phyloP scores from a whole-genome alignment of 2,888 invertebrate genomes.

The Aphidoletes aphidimyza region DNA sequence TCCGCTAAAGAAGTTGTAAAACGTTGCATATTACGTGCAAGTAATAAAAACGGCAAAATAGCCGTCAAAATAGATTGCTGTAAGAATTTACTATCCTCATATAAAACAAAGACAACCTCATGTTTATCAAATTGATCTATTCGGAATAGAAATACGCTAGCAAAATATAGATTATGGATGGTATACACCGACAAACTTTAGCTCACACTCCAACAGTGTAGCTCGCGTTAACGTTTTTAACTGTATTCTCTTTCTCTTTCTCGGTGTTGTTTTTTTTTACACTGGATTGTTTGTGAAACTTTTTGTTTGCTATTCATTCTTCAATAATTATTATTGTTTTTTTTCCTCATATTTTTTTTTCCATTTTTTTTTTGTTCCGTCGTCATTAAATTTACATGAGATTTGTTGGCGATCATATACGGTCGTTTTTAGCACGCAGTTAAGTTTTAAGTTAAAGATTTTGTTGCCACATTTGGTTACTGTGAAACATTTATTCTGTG shows the following conservation, averaged over 20 bases:
- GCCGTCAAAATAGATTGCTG: background rate
- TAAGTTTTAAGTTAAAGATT: background rate
- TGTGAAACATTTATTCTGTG: too few species aligned
- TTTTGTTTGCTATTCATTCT: background rate
- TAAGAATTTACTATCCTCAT: background rate
- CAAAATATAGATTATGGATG: background rate
- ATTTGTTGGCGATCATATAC: background rate
- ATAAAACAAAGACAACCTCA: background rate
- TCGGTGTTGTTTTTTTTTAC: background rate
- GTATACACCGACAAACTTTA: background rate
- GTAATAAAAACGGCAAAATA: background rate
- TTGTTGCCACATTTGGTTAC: too few species aligned
- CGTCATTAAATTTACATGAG: background rate
- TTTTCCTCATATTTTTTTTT: background rate
- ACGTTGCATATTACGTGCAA: background rate
- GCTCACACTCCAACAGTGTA: background rate
- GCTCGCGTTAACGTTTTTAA: background rate
- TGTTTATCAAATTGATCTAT: slow-evolving; percentile 13
- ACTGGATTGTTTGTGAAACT: background rate
- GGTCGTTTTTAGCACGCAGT: background rate
- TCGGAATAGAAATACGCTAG: background rate
- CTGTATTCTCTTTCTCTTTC: background rate
- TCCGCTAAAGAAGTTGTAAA: too few species aligned
- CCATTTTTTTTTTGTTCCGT: background rate
- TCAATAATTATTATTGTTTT: background rate